Percentiles rank a stretch among this genome's conserved stretches.
phyloP scores from a whole-genome alignment of 2,888 invertebrate genomes.

The Sarcophaga carnaria region DNA sequence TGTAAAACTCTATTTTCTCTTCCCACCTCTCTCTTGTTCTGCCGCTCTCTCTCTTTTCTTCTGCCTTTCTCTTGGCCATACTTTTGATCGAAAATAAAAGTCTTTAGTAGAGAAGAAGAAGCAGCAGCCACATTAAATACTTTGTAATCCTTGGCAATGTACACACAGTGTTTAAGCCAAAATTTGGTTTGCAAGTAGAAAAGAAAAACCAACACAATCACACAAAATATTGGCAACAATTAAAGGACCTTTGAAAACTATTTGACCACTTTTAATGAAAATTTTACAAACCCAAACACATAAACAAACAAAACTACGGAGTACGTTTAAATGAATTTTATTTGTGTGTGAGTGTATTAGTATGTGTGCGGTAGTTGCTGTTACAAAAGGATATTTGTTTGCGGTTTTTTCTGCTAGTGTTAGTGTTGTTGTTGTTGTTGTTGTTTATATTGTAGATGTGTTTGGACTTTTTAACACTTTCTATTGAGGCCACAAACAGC shows the following conservation, averaged over 20 bases:
- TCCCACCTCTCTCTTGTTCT: background rate
- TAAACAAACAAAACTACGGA: background rate
- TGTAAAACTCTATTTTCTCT: background rate
- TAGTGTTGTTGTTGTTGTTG: no score
- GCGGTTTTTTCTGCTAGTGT: background rate
- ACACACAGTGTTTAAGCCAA: background rate
- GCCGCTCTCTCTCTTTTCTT: background rate
- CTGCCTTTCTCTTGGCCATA: no score
- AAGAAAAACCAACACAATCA: background rate
- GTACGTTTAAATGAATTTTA: background rate
- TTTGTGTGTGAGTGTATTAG: background rate
- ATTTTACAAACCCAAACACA: background rate
- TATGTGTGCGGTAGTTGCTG: background rate
- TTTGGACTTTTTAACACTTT: no score
- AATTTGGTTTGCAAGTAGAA: background rate
- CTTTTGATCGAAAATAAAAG: no score
- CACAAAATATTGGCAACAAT: slow-evolving; percentile 33
- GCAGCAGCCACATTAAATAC: background rate
- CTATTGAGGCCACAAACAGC: no score
- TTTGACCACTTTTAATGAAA: slow-evolving; percentile 51
- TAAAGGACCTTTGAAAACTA: slow-evolving; percentile 46
- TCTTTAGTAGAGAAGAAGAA: background rate
- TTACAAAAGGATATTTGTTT: background rate
- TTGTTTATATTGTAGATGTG: no score
- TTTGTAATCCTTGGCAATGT: background rate